Conservation (phyloP, 2,113 vertebrate genomes). For the Gasterosteus aculeatus region DNA sequence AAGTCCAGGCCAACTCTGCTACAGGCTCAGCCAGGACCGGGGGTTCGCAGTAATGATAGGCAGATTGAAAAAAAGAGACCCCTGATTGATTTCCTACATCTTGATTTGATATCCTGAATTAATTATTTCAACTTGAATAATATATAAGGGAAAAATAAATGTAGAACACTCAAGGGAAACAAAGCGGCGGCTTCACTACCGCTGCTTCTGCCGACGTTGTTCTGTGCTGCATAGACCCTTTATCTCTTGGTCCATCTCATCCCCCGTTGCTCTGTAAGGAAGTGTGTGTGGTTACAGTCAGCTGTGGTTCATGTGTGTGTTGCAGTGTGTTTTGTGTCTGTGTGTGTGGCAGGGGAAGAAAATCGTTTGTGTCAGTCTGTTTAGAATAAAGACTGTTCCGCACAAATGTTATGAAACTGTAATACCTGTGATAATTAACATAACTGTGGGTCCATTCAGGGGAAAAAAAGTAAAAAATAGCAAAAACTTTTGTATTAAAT, state of each 20-base stretch:
- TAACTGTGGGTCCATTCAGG: background rate
- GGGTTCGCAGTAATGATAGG: conserved; percentile 76
- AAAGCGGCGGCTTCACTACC: conserved; percentile 63
- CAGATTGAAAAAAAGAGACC: conserved; percentile 69
- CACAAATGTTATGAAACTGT: conserved; percentile 1
- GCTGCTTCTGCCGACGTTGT: conserved; percentile 15
- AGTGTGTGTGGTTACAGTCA: conserved; percentile 20
- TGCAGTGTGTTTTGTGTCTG: conserved; percentile 26
- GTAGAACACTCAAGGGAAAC: conserved; percentile 77
- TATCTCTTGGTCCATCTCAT: conserved; percentile 68
- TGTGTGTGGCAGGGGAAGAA: conserved; percentile 19
- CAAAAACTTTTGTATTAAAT: background rate
- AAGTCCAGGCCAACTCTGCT: conserved; percentile 73
- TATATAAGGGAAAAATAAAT: conserved; percentile 85
- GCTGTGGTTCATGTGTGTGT: conserved; percentile 35
- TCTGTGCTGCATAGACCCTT: conserved; percentile 39
- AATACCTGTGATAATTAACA: background rate
- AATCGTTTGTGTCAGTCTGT: conserved; percentile 3
- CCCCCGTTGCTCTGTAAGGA: conserved; percentile 47
- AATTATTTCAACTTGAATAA: conserved; percentile 87
- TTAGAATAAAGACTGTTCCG: background rate
- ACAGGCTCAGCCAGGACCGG: conserved; percentile 69
- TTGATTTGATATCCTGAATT: conserved; percentile 88
- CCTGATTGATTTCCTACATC: conserved; percentile 87
- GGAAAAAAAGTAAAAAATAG: background rate